phyloP scores from a whole-genome alignment of 2,113 vertebrate species.

The Lycocorax pyrrhopterus region DNA sequence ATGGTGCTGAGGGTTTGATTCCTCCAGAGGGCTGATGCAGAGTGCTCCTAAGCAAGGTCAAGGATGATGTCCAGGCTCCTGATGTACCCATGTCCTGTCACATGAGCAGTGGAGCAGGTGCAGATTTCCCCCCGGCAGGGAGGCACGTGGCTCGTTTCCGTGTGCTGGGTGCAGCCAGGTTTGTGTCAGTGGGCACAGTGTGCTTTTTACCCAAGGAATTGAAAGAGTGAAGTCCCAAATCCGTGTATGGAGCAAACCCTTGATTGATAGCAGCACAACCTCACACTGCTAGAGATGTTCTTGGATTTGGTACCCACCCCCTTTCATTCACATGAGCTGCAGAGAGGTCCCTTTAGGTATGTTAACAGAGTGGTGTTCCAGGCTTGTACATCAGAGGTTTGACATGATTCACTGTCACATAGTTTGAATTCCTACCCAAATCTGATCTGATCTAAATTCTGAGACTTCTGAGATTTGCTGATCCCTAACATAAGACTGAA shows the following conservation, averaged over 20 bases:
- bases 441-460: not conserved
- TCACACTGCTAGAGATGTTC: not conserved
- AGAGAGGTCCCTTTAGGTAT: not conserved
- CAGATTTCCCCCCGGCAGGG: not conserved
- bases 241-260: not conserved
- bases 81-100: not conserved
- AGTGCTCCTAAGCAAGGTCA: not conserved
- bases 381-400: not conserved
- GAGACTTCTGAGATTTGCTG: not conserved
- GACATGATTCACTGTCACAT: not conserved
- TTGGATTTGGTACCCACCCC: not conserved
- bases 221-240: not conserved
- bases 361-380: not conserved
- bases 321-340: not conserved
- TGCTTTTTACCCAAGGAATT: not conserved
- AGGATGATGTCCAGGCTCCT: accelerated
- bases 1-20: not conserved
- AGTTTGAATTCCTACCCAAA: not conserved
- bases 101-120: not conserved
- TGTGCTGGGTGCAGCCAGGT: not conserved
- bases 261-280: not conserved
- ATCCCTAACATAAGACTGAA: not conserved
- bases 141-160: not conserved
- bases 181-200: not conserved
- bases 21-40: not conserved